Evolutionary conservation across 2,888 invertebrate genomes (phyloP).

Genomic region (Heliconius ismenius): DNA sequence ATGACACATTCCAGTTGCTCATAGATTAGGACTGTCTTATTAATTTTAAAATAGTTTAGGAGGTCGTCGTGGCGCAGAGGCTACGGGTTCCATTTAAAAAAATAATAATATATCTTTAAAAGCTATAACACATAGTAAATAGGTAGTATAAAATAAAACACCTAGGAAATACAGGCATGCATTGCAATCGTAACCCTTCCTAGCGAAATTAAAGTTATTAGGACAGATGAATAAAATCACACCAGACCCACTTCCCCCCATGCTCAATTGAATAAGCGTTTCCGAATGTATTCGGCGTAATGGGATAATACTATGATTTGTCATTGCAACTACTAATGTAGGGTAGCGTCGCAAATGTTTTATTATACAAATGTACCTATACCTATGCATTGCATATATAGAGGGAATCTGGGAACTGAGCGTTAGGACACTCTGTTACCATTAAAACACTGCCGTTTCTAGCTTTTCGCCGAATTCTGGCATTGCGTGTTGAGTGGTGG

Average conservation of each 20-base stretch:
- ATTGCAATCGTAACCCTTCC: conserved; percentile 9
- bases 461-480: neutral
- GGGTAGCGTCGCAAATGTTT: conserved; percentile 13
- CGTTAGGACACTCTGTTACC: neutral
- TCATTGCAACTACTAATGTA: conserved; percentile 29
- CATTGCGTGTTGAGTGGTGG: neutral
- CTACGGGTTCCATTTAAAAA: too few species aligned
- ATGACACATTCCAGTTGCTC: neutral
- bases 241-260: conserved; percentile 42
- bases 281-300: conserved; percentile 49
- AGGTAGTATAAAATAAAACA: too few species aligned
- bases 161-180: neutral
- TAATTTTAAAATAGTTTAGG: neutral
- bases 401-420: neutral
- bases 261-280: conserved; percentile 60
- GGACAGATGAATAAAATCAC: conserved; percentile 41
- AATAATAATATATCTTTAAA: too few species aligned
- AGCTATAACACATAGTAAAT: too few species aligned
- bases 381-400: neutral
- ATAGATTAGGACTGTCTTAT: neutral
- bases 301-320: conserved; percentile 35
- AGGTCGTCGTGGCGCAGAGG: neutral
- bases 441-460: neutral
- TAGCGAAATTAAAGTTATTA: conserved; percentile 28
- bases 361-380: neutral